phyloP scores from a whole-genome alignment of 30 jellyfish, hydroid and myxozoan genomes.

The Morbakka virulenta region DNA sequence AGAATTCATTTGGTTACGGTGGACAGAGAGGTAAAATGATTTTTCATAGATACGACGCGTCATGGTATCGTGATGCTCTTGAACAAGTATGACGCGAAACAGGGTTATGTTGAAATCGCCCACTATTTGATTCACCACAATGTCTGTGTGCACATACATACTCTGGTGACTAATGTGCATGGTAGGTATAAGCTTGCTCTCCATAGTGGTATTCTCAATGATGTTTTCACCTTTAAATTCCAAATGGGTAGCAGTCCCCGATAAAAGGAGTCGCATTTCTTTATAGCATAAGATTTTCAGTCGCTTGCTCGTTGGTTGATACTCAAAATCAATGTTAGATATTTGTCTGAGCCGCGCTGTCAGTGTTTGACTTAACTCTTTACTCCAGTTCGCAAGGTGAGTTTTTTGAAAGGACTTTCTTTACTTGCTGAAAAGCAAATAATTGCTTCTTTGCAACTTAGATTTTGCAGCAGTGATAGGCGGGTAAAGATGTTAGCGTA shows the following conservation, averaged over 20 bases:
- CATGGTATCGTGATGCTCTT: neutral
- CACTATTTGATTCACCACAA: constrained; percentile 17
- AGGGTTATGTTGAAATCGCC: constrained; percentile 14
- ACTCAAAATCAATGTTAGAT: neutral
- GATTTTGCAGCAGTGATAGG: too few relatives aligned
- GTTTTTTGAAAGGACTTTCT: too few relatives aligned
- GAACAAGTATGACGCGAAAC: constrained; percentile 10
- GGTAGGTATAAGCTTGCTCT: neutral
- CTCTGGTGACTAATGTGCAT: neutral
- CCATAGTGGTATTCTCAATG: neutral
- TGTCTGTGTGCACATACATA: constrained; percentile 14
- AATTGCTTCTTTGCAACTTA: too few relatives aligned
- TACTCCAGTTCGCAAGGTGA: too few relatives aligned
- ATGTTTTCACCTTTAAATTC: neutral
- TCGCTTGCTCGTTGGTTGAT: neutral
- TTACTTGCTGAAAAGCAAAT: too few relatives aligned
- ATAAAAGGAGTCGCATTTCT: neutral
- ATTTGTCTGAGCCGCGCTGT: neutral
- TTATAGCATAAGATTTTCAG: neutral
- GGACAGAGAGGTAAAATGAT: neutral
- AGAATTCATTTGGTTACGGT: constrained; percentile 16
- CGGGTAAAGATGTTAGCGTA: too few relatives aligned
- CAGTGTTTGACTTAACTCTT: too few relatives aligned
- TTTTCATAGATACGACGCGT: neutral
- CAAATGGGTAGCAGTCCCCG: neutral